Conservation (phyloP, 1,140 invertebrate genomes). For the Calliphora vicina region DNA sequence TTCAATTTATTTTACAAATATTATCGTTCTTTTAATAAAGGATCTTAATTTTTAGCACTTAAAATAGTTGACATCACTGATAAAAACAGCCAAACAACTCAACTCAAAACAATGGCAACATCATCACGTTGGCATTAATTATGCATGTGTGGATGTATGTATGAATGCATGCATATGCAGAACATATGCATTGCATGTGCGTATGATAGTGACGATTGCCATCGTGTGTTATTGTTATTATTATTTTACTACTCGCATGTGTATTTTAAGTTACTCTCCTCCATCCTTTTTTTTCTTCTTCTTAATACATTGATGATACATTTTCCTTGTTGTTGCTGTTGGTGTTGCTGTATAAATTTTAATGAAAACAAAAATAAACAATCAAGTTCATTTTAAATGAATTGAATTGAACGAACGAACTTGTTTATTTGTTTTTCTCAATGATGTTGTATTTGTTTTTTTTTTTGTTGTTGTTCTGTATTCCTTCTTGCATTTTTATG, state of each 20-base stretch:
- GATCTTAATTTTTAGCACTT: too few species aligned
- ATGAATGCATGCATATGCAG: background rate
- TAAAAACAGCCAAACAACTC: too few species aligned
- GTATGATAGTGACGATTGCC: too few species aligned
- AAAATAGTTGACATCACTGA: too few species aligned
- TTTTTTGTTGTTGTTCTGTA: background rate
- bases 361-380: background rate
- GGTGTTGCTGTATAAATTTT: background rate
- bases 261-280: too few species aligned
- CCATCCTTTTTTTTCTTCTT: background rate
- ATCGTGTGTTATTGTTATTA: too few species aligned
- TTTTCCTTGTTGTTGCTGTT: background rate
- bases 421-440: background rate
- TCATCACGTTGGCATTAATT: background rate
- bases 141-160: too few species aligned
- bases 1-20: too few species aligned
- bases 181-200: background rate
- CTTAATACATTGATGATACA: too few species aligned
- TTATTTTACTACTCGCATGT: too few species aligned
- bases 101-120: background rate
- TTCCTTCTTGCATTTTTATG: background rate
- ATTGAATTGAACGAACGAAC: background rate
- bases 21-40: too few species aligned
- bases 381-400: conserved; percentile 1
- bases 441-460: background rate